phyloP scores from a whole-genome alignment of 2,888 invertebrate species.

The Dasypolia templi region DNA sequence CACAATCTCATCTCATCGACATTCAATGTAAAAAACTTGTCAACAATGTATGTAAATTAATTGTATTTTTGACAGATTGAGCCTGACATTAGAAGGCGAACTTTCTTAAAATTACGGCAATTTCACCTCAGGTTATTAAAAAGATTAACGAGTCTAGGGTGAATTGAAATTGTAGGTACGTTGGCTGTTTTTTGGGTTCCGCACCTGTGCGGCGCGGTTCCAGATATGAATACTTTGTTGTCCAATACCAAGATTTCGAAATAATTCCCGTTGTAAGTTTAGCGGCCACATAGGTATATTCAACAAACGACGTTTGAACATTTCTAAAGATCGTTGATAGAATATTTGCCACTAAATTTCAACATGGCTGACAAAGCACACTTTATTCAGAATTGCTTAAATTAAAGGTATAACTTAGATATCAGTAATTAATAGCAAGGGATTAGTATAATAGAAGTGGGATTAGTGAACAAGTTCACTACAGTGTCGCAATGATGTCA shows the following conservation, averaged over 20 bases:
- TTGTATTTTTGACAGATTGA: no score
- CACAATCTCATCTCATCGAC: no score
- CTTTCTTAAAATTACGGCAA: no score
- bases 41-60: no score
- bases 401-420: slow-evolving; percentile 11
- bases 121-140: no score
- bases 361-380: neutral
- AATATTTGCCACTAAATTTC: neutral
- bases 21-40: no score
- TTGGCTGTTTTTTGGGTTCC: neutral
- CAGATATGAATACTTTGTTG: neutral
- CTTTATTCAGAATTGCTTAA: slow-evolving; percentile 3
- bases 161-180: slow-evolving; percentile 5
- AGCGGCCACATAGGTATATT: neutral
- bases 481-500: slow-evolving; percentile 40
- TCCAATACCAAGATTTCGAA: neutral
- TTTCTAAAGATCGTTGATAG: neutral
- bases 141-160: neutral
- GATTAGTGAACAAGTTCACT: neutral
- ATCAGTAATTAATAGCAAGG: slow-evolving; percentile 11
- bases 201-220: neutral
- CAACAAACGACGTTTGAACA: neutral
- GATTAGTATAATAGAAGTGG: slow-evolving; percentile 16
- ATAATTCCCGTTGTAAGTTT: neutral
- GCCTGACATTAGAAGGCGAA: no score